These are phyloP conservation scores for Parus major DNA, from an alignment of 2,113 vertebrate species.

Conservation along the genomic window DNA sequence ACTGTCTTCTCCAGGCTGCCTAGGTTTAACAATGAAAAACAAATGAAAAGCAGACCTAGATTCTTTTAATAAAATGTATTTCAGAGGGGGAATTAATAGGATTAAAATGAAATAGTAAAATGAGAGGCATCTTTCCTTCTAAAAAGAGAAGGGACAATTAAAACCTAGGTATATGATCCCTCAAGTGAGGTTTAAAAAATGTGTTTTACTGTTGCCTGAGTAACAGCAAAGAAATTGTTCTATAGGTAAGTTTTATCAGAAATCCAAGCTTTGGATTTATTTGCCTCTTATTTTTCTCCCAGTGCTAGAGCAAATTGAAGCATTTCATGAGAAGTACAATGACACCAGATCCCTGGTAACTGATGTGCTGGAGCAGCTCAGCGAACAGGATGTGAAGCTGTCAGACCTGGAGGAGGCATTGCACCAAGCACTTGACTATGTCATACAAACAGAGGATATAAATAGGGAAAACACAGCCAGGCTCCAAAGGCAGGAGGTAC, in stretches of 20 bases:
- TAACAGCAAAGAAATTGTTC: background rate
- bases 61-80: background rate
- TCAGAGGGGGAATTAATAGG: background rate
- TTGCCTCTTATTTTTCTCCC: background rate
- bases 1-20: background rate
- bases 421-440: slow-evolving; percentile 65
- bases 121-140: background rate
- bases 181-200: background rate
- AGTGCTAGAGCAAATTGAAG: slow-evolving; percentile 81
- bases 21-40: background rate
- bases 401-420: slow-evolving; percentile 79
- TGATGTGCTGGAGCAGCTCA: slow-evolving; percentile 79
- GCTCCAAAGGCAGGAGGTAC: slow-evolving; percentile 84
- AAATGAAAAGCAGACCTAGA: background rate
- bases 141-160: background rate
- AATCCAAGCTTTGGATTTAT: background rate
- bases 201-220: background rate
- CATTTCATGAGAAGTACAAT: slow-evolving; percentile 81
- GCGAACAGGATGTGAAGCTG: slow-evolving; percentile 77
- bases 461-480: slow-evolving; percentile 78
- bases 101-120: background rate
- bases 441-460: slow-evolving; percentile 73
- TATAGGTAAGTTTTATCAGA: background rate
- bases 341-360: slow-evolving; percentile 78
- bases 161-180: background rate